Evolutionary conservation across 1,140 invertebrate genomes (phyloP).

Genomic region (Chrysopa pallens): DNA sequence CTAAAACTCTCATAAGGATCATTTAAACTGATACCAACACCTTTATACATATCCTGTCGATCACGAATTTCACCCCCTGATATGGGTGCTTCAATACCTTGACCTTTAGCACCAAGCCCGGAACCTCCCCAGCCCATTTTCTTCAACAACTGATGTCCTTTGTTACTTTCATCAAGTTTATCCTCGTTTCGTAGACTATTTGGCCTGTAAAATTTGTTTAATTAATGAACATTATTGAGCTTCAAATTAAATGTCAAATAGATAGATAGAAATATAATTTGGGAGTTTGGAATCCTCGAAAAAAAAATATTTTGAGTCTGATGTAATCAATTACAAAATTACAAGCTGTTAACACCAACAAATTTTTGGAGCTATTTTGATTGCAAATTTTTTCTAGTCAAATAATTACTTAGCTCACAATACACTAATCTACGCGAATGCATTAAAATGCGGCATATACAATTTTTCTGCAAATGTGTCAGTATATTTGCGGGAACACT

Average conservation of each 20-base stretch:
- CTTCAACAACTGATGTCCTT: constrained; percentile 85
- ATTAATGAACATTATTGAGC: constrained; percentile 2
- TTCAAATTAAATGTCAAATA: constrained; percentile 9
- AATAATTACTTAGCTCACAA: no score
- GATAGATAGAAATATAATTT: constrained; percentile 4
- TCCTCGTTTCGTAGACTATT: constrained; percentile 17
- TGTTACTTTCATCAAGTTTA: constrained; percentile 69
- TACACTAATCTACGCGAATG: no score
- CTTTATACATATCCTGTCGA: constrained; percentile 78
- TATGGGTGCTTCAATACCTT: constrained; percentile 89
- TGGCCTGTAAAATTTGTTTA: no score
- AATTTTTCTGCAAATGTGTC: no score
- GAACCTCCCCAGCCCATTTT: constrained; percentile 87
- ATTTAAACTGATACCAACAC: constrained; percentile 74
- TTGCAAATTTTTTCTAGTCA: no score
- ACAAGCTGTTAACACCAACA: no score
- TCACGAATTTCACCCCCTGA: constrained; percentile 84
- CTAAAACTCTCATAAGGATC: constrained; percentile 95
- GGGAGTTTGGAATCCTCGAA: no score
- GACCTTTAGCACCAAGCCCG: constrained; percentile 79
- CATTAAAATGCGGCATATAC: no score
- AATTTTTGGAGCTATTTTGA: no score
- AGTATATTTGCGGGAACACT: no score
- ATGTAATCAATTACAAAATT: no score
- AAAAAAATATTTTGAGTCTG: no score